Evolutionary conservation across 2,113 vertebrate species (phyloP).

Genomic region (Poeciliopsis occidentalis): DNA sequence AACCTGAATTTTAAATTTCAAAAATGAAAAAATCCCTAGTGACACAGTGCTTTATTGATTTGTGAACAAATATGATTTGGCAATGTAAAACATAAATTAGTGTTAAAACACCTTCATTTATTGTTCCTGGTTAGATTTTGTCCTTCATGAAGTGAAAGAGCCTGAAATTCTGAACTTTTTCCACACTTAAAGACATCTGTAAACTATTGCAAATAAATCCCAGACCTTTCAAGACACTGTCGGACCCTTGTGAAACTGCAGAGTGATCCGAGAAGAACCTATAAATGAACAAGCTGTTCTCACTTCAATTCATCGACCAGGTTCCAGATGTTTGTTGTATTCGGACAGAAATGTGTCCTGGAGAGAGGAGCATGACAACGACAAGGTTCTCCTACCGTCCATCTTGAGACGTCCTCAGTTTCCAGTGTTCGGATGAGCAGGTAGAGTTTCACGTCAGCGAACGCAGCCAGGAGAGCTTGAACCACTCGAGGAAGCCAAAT

Average conservation of each 20-base stretch:
- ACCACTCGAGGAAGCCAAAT: conserved; percentile 89
- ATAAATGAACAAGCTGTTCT: background rate
- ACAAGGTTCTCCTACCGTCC: conserved; percentile 81
- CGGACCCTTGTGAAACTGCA: too few relatives aligned
- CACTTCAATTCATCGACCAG: background rate
- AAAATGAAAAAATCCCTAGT: background rate
- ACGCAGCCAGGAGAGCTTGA: conserved; percentile 87
- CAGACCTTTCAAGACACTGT: background rate
- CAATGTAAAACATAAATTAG: background rate
- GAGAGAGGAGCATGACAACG: background rate
- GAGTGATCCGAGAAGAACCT: too few relatives aligned
- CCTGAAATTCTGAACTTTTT: background rate
- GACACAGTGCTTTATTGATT: background rate
- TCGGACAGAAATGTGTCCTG: too few relatives aligned
- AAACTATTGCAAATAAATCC: background rate
- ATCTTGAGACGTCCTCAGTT: conserved; percentile 81
- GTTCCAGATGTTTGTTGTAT: background rate
- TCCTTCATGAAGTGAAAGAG: background rate
- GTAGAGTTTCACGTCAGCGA: conserved; percentile 90
- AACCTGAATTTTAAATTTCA: background rate
- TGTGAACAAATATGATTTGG: too few relatives aligned
- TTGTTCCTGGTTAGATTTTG: background rate
- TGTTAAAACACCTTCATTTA: background rate
- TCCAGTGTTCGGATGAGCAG: conserved; percentile 82
- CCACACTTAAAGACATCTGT: background rate